Percentiles rank a stretch among this genome's conserved stretches.
These are phyloP conservation scores for Empidonax traillii DNA, from an alignment of 2,113 vertebrate species.

Conservation along the genomic window DNA sequence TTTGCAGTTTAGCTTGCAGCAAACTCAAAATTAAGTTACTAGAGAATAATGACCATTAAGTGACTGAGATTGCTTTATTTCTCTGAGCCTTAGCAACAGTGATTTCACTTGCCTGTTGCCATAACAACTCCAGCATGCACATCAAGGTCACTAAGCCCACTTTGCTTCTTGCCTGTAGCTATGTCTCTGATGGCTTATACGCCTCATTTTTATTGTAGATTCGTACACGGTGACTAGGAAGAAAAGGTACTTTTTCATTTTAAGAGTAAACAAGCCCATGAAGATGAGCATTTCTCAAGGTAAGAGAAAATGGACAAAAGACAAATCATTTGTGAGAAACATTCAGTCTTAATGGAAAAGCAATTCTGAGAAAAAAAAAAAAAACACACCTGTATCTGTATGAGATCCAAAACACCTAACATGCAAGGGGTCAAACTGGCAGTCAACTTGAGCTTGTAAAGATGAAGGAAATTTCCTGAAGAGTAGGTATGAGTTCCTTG, in stretches of 20 bases:
- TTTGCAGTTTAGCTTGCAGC: conserved; percentile 2
- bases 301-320: background rate
- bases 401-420: background rate
- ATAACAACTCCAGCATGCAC: conserved; percentile 81
- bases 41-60: conserved; percentile 71
- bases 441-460: background rate
- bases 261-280: conserved; percentile 41
- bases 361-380: background rate
- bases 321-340: background rate
- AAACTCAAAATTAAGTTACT: conserved; percentile 60
- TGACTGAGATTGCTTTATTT: conserved; percentile 70
- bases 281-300: conserved; percentile 15
- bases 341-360: background rate
- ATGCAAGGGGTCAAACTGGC: background rate
- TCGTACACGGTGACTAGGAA: background rate
- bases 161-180: conserved; percentile 65
- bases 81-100: conserved; percentile 76
- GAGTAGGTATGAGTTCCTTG: background rate
- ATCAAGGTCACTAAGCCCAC: conserved; percentile 84
- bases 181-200: conserved; percentile 58
- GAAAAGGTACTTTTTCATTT: conserved; percentile 47
- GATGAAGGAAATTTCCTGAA: background rate
- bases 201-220: conserved; percentile 73
- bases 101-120: conserved; percentile 80
- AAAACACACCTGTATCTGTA: background rate